phyloP scores from a whole-genome alignment of 2,888 invertebrate species.

The Drosophila picticornis region DNA sequence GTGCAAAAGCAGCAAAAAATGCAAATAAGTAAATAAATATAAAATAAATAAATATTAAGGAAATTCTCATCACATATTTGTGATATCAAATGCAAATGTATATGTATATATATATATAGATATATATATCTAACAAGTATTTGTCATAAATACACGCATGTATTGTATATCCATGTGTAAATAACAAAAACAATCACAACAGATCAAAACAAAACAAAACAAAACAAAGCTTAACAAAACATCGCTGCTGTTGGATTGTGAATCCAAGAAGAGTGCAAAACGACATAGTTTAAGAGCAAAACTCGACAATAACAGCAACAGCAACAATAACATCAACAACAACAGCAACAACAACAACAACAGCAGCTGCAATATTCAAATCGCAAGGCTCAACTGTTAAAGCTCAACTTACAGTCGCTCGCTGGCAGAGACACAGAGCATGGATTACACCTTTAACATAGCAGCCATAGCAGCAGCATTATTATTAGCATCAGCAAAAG shows the following conservation, averaged over 20 bases:
- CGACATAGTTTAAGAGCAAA: slow-evolving; percentile 11
- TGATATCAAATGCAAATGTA: slow-evolving; percentile 27
- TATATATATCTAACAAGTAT: slow-evolving; percentile 8
- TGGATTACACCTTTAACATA: slow-evolving; percentile 63
- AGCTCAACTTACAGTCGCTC: slow-evolving; percentile 31
- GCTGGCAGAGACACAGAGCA: slow-evolving; percentile 68
- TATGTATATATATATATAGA: slow-evolving; percentile 5
- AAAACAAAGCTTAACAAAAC: slow-evolving; percentile 21
- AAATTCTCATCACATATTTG: slow-evolving; percentile 1
- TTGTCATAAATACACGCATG: slow-evolving; percentile 11
- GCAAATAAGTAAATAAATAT: neutral
- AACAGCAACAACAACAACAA: slow-evolving; percentile 21
- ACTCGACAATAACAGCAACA: slow-evolving; percentile 11
- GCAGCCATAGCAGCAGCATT: slow-evolving; percentile 32
- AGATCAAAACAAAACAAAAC: slow-evolving; percentile 32
- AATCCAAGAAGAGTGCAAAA: slow-evolving; percentile 34
- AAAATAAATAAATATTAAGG: slow-evolving; percentile 1
- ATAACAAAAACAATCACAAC: slow-evolving; percentile 21
- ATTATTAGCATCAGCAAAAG: slow-evolving; percentile 25
- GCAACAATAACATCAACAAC: slow-evolving; percentile 32
- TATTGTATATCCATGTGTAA: slow-evolving; percentile 17
- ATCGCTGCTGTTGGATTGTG: slow-evolving; percentile 47
- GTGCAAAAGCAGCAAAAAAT: slow-evolving; percentile 26
- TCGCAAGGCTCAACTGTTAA: slow-evolving; percentile 34
- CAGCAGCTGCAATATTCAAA: slow-evolving; percentile 10